These are phyloP conservation scores for Neogobius melanostomus DNA, from an alignment of 2,113 vertebrate genomes.

Conservation along the genomic window DNA sequence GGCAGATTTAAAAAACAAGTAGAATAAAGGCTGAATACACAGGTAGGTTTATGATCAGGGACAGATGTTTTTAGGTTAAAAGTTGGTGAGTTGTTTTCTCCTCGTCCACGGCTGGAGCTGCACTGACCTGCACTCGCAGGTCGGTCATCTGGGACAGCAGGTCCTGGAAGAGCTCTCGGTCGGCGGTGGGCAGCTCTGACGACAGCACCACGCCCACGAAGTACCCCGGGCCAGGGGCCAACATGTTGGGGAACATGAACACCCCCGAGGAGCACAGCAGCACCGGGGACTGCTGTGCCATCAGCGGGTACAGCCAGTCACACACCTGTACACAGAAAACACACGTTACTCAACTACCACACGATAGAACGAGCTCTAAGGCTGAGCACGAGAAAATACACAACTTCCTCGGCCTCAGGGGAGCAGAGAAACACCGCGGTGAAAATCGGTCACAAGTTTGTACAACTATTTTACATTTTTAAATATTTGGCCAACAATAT, in stretches of 20 bases:
- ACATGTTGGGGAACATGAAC: slow-evolving; percentile 96
- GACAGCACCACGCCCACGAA: slow-evolving; percentile 94
- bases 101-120: background rate
- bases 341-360: too few relatives aligned
- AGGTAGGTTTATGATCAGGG: too few relatives aligned
- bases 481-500: too few relatives aligned
- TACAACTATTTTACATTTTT: too few relatives aligned
- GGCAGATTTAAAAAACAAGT: too few relatives aligned
- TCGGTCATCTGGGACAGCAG: slow-evolving; percentile 92
- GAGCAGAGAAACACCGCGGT: too few relatives aligned
- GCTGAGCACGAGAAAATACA: too few relatives aligned
- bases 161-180: slow-evolving; percentile 87
- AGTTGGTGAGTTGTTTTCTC: background rate
- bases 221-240: slow-evolving; percentile 85
- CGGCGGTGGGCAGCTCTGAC: slow-evolving; percentile 84
- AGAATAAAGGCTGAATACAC: too few relatives aligned
- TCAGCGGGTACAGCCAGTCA: slow-evolving; percentile 94
- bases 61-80: too few relatives aligned
- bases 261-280: slow-evolving; percentile 90
- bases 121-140: slow-evolving; percentile 89
- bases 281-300: slow-evolving; percentile 87
- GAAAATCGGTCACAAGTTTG: too few relatives aligned
- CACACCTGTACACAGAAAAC: slow-evolving; percentile 82
- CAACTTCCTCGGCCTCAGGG: too few relatives aligned
- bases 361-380: too few relatives aligned